phyloP scores from a whole-genome alignment of 1,140 invertebrate species.

The Sarcophaga peregrina region DNA sequence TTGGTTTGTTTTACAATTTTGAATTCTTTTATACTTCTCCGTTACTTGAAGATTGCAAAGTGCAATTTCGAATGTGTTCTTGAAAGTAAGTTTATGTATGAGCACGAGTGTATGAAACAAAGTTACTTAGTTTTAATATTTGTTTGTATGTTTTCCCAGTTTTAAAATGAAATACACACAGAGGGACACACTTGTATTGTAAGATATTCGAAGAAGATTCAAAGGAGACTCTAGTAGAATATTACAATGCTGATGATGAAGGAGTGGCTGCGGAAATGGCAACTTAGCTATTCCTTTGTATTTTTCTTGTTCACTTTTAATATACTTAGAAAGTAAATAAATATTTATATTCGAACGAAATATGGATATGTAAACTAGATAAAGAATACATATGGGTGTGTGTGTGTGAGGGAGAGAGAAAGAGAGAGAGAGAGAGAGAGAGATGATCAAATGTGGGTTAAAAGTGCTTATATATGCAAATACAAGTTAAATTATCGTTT shows the following conservation, averaged over 20 bases:
- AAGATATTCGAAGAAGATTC: no score
- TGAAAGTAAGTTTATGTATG: neutral
- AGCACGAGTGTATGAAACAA: neutral
- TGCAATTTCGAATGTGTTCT: neutral
- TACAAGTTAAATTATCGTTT: slow-evolving; percentile 22
- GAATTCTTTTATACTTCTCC: slow-evolving; percentile 2
- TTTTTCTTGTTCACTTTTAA: neutral
- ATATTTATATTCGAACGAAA: neutral
- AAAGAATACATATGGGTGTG: neutral
- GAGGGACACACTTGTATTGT: no score
- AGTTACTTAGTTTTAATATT: neutral
- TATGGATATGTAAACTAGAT: neutral
- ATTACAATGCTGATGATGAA: neutral
- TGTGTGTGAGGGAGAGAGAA: no score
- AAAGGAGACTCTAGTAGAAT: no score
- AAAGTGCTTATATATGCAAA: slow-evolving; percentile 11
- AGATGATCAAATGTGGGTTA: neutral
- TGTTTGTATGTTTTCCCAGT: neutral
- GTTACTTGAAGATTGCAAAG: slow-evolving; percentile 6
- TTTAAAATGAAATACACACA: no score
- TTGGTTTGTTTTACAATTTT: slow-evolving; percentile 23
- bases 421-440: neutral
- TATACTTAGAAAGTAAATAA: slow-evolving; percentile 7
- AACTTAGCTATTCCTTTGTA: neutral
- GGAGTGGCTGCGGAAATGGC: neutral